Evolutionary conservation across 1,140 invertebrate genomes (phyloP).

Genomic region (Lucilia cuprina): DNA sequence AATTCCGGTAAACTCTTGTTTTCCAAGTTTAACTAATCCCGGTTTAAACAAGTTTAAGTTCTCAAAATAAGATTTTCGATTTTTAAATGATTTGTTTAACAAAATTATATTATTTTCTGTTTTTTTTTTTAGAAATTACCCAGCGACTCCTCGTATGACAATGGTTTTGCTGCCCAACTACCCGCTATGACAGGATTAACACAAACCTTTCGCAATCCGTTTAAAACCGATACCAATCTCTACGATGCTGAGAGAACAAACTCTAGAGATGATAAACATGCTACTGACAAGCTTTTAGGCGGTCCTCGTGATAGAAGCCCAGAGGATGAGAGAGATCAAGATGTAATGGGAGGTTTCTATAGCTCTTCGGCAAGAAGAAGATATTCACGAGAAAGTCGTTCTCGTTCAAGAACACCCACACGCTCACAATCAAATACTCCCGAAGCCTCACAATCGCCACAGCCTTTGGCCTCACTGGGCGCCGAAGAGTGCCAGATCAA

Average conservation of each 20-base stretch:
- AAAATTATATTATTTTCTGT: neutral
- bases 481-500: neutral
- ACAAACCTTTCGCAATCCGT: neutral
- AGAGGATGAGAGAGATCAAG: neutral
- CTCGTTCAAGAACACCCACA: slow-evolving; percentile 7
- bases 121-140: neutral
- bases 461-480: slow-evolving; percentile 44
- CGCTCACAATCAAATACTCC: slow-evolving; percentile 50
- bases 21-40: no score
- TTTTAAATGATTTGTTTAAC: no score
- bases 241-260: neutral
- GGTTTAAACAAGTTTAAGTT: no score
- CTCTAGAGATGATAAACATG: neutral
- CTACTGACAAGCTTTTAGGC: neutral
- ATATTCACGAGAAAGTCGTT: neutral
- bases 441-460: slow-evolving; percentile 44
- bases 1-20: no score
- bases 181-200: neutral
- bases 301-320: neutral
- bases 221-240: neutral
- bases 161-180: neutral
- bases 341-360: neutral
- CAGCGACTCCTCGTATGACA: neutral
- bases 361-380: neutral
- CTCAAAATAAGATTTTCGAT: no score